Evolutionary conservation across 2,797 vertebrate genomes (phyloP).

Genomic region (Brotula barbata): DNA sequence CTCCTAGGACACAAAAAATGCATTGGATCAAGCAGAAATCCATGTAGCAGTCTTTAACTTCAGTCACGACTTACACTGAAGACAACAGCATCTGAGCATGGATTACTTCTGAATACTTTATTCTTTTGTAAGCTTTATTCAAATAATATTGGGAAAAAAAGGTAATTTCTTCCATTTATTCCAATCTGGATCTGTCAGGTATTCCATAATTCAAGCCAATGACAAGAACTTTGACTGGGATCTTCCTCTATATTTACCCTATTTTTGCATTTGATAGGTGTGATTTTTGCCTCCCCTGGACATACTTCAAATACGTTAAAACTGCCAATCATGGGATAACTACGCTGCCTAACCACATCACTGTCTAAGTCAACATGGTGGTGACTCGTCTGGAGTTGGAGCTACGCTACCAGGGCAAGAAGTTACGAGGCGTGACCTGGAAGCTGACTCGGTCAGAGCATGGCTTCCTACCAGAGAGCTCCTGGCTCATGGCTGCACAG

Average conservation of each 20-base stretch:
- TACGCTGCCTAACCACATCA: not conserved
- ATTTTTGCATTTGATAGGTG: constrained; percentile 9
- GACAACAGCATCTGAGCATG: no score
- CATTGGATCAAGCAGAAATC: not conserved
- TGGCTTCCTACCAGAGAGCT: constrained; percentile 87
- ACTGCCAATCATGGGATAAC: constrained; percentile 45
- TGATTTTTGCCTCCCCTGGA: not conserved
- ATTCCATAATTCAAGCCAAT: no score
- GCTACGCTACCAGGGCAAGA: constrained; percentile 87
- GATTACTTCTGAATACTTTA: no score
- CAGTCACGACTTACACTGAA: no score
- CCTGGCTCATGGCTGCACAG: constrained; percentile 82
- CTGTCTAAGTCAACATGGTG: constrained; percentile 77
- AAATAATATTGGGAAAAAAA: no score
- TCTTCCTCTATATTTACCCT: not conserved
- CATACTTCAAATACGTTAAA: not conserved
- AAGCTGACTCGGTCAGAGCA: constrained; percentile 83
- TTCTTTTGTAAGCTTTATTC: no score
- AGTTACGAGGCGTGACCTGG: constrained; percentile 89
- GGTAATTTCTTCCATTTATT: no score
- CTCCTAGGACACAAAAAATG: constrained; percentile 5
- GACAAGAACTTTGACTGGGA: not conserved
- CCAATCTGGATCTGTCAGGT: no score
- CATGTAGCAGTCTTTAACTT: not conserved
- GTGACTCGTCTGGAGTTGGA: constrained; percentile 90